Base-by-base conservation (phyloP, 2,113 vertebrate species). In the Zeus faber region DNA sequence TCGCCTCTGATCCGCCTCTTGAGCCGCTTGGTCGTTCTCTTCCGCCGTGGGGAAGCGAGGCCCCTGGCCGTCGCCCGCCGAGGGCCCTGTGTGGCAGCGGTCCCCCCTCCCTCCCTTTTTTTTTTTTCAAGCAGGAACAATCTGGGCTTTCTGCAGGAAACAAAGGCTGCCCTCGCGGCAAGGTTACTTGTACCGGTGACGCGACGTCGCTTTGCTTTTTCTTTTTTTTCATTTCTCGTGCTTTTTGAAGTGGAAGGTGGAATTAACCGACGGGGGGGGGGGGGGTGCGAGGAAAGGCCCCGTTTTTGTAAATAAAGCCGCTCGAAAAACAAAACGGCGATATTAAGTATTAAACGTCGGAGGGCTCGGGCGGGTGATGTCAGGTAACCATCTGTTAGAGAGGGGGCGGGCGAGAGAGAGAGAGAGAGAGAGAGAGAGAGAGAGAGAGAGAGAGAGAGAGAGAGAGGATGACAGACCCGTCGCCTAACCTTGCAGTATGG, bases 321-420 rank as follows among this genome's bases (percentile, higher is more conserved):
- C 53, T 44, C 48, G 47, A 54, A 54, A 65, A 44, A 63, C 47
- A 50, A 58, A 58, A 59, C 50, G 45, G 48, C 37, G 49, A 73
- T 80, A 57, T 76, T 65, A 76, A 82, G 77, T 70, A 65, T 79
- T 79, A 77, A 72, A 70, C 57, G 67, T 62, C 16, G 43, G 60
- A 45, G 77, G 68, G 62, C 62, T 75, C 56, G 56, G 65, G 71
- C 62, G 65, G 71, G 66, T 80, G 72, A 85, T 80, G 73, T 84
- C 77, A 76, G 84, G 80, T 83, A 80, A 76, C 81, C 79, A 85
- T 78, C 72, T 83, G 84, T 81, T 76, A 53, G 29, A 58, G 54
- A 49, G 25, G 16, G 22, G 25, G 33, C 13, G 33, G n/a, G 6
- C 7, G 41, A 20, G 5, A 20, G 40, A 43, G 40, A 37, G 33